Evolutionary conservation across 2,113 vertebrate genomes (phyloP).

Genomic region (Ochotona curzoniae): DNA sequence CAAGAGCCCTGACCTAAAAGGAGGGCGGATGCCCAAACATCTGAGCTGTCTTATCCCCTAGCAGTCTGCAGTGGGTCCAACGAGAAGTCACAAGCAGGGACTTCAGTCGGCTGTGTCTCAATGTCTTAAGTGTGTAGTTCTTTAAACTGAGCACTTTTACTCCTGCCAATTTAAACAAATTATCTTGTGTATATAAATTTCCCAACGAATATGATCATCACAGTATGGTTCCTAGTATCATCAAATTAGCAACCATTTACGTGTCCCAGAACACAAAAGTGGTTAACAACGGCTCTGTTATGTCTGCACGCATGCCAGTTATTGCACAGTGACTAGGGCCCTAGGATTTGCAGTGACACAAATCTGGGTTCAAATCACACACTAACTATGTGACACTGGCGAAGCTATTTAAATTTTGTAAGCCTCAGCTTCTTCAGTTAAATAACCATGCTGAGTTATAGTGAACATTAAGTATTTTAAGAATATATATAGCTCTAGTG

Average conservation of each 20-base stretch:
- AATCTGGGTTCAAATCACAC: conserved; percentile 29
- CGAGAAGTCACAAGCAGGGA: too few relatives aligned
- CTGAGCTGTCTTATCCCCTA: too few relatives aligned
- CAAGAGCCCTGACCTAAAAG: too few relatives aligned
- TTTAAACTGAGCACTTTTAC: neutral
- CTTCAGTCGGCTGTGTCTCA: too few relatives aligned
- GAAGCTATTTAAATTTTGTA: conserved; percentile 40
- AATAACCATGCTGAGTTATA: conserved; percentile 25
- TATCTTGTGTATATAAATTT: neutral
- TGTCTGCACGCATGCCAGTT: neutral
- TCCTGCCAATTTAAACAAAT: conserved; percentile 17
- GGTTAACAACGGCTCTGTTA: neutral
- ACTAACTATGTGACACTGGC: neutral
- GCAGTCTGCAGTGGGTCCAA: too few relatives aligned
- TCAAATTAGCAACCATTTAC: neutral
- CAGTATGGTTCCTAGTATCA: neutral
- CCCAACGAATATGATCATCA: neutral
- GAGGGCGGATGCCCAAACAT: too few relatives aligned
- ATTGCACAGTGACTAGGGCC: neutral
- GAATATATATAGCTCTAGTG: neutral
- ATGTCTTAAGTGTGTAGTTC: neutral
- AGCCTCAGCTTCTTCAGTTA: conserved; percentile 16
- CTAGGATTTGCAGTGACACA: neutral
- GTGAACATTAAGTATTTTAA: conserved; percentile 39
- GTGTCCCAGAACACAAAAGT: neutral